These are phyloP conservation scores for Coenonympha glycerion DNA, from an alignment of 2,888 invertebrate species.

Conservation along the genomic window DNA sequence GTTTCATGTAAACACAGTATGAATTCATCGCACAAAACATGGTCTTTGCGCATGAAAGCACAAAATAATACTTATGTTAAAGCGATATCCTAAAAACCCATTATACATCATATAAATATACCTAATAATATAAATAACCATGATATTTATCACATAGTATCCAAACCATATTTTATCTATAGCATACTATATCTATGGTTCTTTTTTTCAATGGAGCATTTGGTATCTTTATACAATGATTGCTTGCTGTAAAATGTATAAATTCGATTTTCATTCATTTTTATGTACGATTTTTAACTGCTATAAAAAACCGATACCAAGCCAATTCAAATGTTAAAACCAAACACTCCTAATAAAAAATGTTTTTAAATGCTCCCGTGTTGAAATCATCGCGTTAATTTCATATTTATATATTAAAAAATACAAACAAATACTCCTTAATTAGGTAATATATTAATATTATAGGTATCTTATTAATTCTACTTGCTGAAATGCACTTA, in stretches of 20 bases:
- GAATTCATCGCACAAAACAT: conserved; percentile 5
- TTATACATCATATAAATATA: background rate
- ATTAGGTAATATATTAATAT: background rate
- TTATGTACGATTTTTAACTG: background rate
- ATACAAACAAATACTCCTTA: background rate
- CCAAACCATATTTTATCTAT: background rate
- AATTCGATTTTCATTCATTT: background rate
- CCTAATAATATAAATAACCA: too few species aligned
- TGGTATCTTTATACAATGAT: background rate
- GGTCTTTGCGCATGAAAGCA: conserved; percentile 3
- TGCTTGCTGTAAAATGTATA: too few species aligned
- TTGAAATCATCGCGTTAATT: background rate
- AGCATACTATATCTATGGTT: background rate
- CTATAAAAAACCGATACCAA: too few species aligned
- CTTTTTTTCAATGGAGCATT: background rate
- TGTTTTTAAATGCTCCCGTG: conserved; percentile 11
- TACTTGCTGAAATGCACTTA: background rate
- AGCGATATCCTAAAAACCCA: conserved; percentile 3
- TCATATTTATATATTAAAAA: background rate
- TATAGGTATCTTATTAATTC: background rate
- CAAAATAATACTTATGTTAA: background rate
- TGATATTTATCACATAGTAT: background rate
- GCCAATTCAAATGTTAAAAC: too few species aligned
- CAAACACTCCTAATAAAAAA: conserved; percentile 1
- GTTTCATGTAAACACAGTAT: conserved; percentile 7